Conservation (phyloP, 2,113 vertebrate genomes). For the Corvus hawaiiensis region DNA sequence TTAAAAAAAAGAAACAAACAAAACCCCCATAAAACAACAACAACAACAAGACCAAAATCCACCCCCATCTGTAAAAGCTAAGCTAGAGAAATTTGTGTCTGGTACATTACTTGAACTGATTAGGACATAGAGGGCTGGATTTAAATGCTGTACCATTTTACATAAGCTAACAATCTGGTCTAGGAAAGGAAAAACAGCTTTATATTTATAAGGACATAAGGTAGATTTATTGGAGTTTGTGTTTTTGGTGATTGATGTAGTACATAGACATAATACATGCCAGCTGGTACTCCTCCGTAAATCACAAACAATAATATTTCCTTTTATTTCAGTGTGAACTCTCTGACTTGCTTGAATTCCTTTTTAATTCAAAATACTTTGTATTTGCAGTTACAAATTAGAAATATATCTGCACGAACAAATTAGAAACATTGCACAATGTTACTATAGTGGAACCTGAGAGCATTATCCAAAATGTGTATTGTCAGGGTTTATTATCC, state of each 20-base stretch:
- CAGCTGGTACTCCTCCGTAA: conserved; percentile 31
- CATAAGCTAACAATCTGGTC: conserved; percentile 4
- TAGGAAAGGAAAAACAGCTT: conserved; percentile 16
- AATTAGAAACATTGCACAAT: neutral
- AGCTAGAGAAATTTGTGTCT: neutral
- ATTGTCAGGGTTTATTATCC: neutral
- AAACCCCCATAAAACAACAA: neutral
- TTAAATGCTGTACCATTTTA: neutral
- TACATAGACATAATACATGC: conserved; percentile 29
- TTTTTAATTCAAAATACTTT: neutral
- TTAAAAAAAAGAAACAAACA: neutral
- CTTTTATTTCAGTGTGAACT: conserved; percentile 2
- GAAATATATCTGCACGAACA: neutral
- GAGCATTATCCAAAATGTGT: neutral
- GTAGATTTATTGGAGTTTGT: conserved; percentile 29
- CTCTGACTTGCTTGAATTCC: neutral
- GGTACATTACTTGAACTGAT: neutral
- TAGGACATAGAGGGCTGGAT: neutral
- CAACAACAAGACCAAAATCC: neutral
- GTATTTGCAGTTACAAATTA: neutral
- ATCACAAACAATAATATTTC: conserved; percentile 27
- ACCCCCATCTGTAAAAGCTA: neutral
- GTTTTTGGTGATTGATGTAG: conserved; percentile 36
- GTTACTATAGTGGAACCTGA: neutral
- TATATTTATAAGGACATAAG: conserved; percentile 18